These are phyloP conservation scores for Agrotis exclamationis DNA, from an alignment of 2,888 invertebrate species.

Conservation along the genomic window DNA sequence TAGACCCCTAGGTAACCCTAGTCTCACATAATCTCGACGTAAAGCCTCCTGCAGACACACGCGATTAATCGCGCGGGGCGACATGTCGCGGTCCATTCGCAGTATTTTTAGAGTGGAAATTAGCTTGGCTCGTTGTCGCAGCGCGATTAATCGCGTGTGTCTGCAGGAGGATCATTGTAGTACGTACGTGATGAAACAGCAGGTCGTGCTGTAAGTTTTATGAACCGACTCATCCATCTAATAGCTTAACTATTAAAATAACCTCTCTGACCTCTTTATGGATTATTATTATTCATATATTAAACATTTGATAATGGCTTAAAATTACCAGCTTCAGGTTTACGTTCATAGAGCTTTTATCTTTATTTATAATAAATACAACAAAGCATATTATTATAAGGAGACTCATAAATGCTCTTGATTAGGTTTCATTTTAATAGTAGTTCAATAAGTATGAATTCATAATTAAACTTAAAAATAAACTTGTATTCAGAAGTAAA, in stretches of 20 bases:
- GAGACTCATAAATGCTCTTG: background rate
- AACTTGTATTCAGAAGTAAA: background rate
- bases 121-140: too few species aligned
- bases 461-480: background rate
- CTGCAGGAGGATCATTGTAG: too few species aligned
- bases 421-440: background rate
- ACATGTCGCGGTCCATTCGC: too few species aligned
- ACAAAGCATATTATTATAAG: background rate
- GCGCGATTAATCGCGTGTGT: too few species aligned
- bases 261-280: conserved; percentile 6
- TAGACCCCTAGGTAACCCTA: too few species aligned
- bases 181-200: conserved; percentile 9
- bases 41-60: background rate
- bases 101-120: too few species aligned
- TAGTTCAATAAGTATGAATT: background rate
- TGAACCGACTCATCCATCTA: conserved; percentile 31
- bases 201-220: conserved; percentile 1
- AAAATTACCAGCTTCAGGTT: background rate
- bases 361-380: background rate
- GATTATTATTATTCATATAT: background rate
- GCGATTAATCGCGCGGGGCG: too few species aligned
- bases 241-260: conserved; percentile 23
- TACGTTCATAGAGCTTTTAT: background rate
- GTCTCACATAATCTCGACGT: conserved; percentile 2
- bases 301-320: conserved; percentile 1